Evolutionary conservation across 2,888 invertebrate species (phyloP).

Genomic region (Nomada lathburiana): DNA sequence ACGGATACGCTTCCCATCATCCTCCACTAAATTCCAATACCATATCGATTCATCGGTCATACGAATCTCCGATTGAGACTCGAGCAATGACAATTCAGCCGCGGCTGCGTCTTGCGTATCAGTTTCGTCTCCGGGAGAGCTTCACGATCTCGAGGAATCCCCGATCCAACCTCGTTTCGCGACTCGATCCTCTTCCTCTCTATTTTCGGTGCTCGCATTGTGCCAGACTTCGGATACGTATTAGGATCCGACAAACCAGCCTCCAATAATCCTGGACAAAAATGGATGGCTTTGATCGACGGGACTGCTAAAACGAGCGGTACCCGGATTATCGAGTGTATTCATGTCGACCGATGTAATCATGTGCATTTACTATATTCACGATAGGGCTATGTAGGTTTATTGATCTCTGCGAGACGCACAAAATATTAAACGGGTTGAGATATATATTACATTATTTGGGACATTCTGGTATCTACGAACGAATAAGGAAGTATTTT

Average conservation of each 20-base stretch:
- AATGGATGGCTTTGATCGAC: slow-evolving; percentile 52
- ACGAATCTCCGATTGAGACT: slow-evolving; percentile 53
- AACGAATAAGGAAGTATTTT: no score
- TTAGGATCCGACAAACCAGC: slow-evolving; percentile 65
- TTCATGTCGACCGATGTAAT: slow-evolving; percentile 20
- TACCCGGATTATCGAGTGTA: slow-evolving; percentile 31
- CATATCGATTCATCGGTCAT: slow-evolving; percentile 61
- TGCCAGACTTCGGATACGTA: slow-evolving; percentile 58
- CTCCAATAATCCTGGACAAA: slow-evolving; percentile 59
- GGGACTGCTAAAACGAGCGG: slow-evolving; percentile 4
- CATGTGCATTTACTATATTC: slow-evolving; percentile 3
- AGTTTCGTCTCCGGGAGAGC: slow-evolving; percentile 32
- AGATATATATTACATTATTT: not conserved
- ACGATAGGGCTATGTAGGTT: not conserved
- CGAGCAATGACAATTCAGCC: slow-evolving; percentile 60
- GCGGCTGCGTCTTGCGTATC: slow-evolving; percentile 45
- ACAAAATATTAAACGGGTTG: not conserved
- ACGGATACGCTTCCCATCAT: slow-evolving; percentile 24
- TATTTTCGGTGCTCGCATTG: slow-evolving; percentile 54
- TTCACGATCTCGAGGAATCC: slow-evolving; percentile 27
- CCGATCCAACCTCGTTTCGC: not conserved
- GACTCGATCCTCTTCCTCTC: slow-evolving; percentile 23
- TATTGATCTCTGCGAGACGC: not conserved
- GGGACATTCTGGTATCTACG: no score
- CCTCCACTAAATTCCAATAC: slow-evolving; percentile 28